These are phyloP conservation scores for Rana temporaria DNA, from an alignment of 2,113 vertebrate genomes.

Conservation along the genomic window DNA sequence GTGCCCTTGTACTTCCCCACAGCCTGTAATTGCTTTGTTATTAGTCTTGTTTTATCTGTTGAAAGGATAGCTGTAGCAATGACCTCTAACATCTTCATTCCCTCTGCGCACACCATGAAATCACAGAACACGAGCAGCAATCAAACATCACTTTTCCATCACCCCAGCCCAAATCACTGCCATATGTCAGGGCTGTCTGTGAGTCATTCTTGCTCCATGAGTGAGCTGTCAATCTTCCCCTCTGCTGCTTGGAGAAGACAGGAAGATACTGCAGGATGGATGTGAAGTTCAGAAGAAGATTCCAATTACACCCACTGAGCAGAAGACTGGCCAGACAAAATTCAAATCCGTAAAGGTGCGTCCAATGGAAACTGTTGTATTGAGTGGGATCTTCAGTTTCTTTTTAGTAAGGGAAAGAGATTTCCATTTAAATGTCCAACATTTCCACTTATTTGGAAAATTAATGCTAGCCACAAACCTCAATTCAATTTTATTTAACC, in stretches of 20 bases:
- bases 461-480: too few species aligned
- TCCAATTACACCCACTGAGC: neutral
- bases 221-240: conserved; percentile 28
- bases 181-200: conserved; percentile 38
- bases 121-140: conserved; percentile 28
- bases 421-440: too few species aligned
- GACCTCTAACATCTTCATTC: conserved; percentile 44
- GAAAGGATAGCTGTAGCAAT: conserved; percentile 23
- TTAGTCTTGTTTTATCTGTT: conserved; percentile 50
- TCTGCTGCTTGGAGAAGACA: conserved; percentile 8
- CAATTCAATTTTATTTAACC: too few species aligned
- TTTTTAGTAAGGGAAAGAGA: neutral
- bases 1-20: conserved; percentile 24
- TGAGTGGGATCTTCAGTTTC: too few species aligned
- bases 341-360: neutral
- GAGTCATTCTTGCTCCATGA: conserved; percentile 18
- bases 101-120: conserved; percentile 47
- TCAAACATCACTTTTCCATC: conserved; percentile 43
- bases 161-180: conserved; percentile 33
- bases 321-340: neutral
- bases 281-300: neutral
- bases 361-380: neutral
- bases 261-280: neutral
- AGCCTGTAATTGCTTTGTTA: conserved; percentile 49
- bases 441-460: too few species aligned